phyloP scores from a whole-genome alignment of 1,140 invertebrate genomes.

The Rhopalosiphum maidis region DNA sequence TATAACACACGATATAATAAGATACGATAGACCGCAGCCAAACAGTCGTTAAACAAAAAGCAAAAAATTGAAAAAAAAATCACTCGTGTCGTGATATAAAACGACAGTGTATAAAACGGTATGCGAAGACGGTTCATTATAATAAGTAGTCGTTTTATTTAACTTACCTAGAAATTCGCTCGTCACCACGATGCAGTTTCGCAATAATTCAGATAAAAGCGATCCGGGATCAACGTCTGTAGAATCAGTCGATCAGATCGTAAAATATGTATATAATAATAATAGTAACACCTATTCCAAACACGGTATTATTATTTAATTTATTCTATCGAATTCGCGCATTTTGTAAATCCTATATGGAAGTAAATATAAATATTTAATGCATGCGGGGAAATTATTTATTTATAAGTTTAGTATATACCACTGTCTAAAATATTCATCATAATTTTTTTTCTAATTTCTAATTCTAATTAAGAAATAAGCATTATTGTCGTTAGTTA shows the following conservation, averaged over 20 bases:
- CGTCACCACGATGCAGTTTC: no score
- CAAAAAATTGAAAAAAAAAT: neutral
- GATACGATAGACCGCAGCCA: neutral
- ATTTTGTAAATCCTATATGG: no score
- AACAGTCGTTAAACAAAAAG: neutral
- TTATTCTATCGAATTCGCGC: no score
- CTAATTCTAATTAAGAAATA: neutral
- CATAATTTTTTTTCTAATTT: neutral
- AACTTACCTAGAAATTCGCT: no score
- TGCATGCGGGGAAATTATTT: neutral
- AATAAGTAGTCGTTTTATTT: no score
- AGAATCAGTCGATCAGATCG: neutral
- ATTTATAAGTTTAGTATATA: neutral
- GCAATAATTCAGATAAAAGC: neutral
- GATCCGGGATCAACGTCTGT: neutral
- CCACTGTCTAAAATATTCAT: neutral
- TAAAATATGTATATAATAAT: neutral
- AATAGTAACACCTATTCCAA: neutral
- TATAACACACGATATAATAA: neutral
- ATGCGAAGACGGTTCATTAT: neutral
- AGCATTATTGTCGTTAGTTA: neutral
- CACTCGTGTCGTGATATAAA: neutral
- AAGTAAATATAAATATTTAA: no score
- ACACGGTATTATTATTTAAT: neutral
- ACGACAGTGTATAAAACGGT: neutral